Base-by-base conservation (phyloP, 2,888 invertebrate species). In the Pteria penguin region DNA sequence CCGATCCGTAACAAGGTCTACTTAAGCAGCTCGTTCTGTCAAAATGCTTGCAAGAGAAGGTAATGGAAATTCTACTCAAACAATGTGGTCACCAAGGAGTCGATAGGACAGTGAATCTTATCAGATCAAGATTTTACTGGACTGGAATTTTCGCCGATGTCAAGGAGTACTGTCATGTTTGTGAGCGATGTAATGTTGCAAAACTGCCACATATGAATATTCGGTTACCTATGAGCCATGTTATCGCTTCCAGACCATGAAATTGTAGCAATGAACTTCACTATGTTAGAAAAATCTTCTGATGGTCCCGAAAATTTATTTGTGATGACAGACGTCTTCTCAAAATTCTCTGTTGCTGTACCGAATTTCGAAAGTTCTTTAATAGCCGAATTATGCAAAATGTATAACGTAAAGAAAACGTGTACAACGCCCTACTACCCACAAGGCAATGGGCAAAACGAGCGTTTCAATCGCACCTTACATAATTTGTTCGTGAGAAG, bases 291-390 rank as follows among this genome's bases (percentile, higher is more conserved):
- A 31, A 57, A 27, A 62, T 69, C 75, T 14, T 55, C 45, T 18
- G 52, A 74, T 69, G 80, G 79, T 8, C 18, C 24, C 2, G 81
- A 83, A 58, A 77, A 84, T 60, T 79, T 84, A 4, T 58, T 85
- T 22, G 82, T 84, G 2, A 71, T 83, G 65, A 80, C 82, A 2
- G 84, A 82, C 57, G 74, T 80, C n/a, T 85, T 81, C 67, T 80
- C 78, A 26, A 79, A 82, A 55, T 84, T 67, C 31, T 74, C 82
- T 1, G 71, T 72, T 32, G 81, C 84, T 2, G 45, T 81, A 27
- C 81, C 82, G 11, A 78, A 81, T 5, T 73, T 70, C 32, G 81
- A 82, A 66, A 24, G 60, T n/a, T n/a, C n/a, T n/a, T n/a, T n/a
- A n/a, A n/a, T n/a, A n/a, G n/a, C n/a, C n/a, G n/a, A n/a, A n/a